A percentile compares a stretch with the other conserved stretches of the same genome.
phyloP scores from a whole-genome alignment of 1,140 invertebrate genomes.

The Drosophila melanica region DNA sequence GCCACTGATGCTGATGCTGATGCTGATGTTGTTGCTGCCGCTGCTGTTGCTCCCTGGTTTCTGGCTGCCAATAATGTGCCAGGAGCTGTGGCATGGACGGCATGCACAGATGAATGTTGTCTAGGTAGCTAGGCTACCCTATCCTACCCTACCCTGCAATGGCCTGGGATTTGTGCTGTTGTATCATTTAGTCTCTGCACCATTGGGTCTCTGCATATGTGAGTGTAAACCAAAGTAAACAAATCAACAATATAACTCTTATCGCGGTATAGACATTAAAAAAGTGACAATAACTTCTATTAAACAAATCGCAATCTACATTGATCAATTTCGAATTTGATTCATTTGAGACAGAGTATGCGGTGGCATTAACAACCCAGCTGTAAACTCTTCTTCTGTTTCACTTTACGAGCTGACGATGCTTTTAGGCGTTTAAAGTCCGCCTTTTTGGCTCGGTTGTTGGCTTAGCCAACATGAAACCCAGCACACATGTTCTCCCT shows the following conservation, averaged over 20 bases:
- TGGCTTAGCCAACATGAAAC: conserved; percentile 1
- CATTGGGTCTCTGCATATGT: conserved; percentile 14
- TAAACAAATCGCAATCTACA: no score
- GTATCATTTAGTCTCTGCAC: not conserved
- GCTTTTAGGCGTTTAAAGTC: conserved; percentile 2
- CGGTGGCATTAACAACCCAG: not conserved
- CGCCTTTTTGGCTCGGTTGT: not conserved
- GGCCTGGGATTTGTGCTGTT: not conserved
- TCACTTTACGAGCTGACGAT: not conserved
- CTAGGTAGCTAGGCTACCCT: not conserved
- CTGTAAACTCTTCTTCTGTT: not conserved
- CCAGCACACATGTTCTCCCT: not conserved
- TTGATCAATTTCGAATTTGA: not conserved
- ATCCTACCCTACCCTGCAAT: not conserved
- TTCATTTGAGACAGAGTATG: not conserved
- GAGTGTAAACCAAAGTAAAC: no score
- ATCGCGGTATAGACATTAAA: no score
- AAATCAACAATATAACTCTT: no score
- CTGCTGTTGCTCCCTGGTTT: conserved; percentile 48
- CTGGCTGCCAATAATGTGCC: conserved; percentile 60
- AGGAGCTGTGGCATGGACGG: conserved; percentile 18
- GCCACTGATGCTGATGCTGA: conserved; percentile 1
- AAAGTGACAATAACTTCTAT: no score
- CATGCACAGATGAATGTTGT: conserved; percentile 24
- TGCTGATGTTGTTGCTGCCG: conserved; percentile 27